Percentiles rank a stretch among this genome's conserved stretches.
phyloP scores from a whole-genome alignment of 2,113 vertebrate species.

The Nerophis ophidion region DNA sequence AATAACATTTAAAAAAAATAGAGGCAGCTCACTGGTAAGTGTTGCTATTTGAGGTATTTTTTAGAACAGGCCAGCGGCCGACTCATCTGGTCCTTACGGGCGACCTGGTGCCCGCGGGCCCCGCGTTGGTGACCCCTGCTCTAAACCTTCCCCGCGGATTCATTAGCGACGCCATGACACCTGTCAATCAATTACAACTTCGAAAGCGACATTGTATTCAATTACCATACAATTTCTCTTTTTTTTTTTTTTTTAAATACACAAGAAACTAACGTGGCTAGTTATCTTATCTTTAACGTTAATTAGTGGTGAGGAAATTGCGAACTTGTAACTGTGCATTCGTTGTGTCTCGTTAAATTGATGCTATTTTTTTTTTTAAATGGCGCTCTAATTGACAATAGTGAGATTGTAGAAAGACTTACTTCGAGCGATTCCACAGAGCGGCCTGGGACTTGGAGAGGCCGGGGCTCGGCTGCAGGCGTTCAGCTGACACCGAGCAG shows the following conservation, averaged over 20 bases:
- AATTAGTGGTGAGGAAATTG: neutral
- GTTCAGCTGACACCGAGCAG: neutral
- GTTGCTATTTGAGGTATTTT: no score
- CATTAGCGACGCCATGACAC: slow-evolving; percentile 35
- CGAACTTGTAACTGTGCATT: no score
- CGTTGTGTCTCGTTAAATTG: neutral
- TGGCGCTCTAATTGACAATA: neutral
- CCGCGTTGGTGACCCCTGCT: no score
- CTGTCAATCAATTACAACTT: neutral
- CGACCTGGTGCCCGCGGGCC: no score
- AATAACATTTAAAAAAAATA: no score
- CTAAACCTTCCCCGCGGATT: slow-evolving; percentile 12
- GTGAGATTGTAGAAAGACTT: neutral
- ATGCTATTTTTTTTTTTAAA: neutral
- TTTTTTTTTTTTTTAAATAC: no score
- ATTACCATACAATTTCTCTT: neutral
- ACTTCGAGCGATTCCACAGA: slow-evolving; percentile 6
- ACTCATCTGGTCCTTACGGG: no score
- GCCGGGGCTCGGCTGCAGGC: neutral
- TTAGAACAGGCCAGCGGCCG: no score
- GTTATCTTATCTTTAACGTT: neutral
- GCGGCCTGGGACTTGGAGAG: no score
- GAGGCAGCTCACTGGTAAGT: no score
- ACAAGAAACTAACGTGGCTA: neutral
- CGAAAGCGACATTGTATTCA: neutral